phyloP scores from a whole-genome alignment of 2,888 invertebrate species.

The Rhagium mordax region DNA sequence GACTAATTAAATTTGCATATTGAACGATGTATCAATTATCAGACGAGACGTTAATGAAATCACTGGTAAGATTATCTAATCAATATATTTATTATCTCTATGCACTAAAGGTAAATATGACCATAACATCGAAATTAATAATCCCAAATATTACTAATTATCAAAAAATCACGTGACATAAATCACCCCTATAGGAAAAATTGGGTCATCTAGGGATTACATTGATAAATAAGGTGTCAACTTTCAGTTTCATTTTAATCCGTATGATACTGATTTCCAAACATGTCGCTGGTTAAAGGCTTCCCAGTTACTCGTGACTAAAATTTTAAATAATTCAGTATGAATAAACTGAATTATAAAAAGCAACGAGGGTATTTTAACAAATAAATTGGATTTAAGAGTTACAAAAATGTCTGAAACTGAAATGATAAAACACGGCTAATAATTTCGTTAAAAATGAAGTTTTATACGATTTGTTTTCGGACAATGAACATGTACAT shows the following conservation, averaged over 20 bases:
- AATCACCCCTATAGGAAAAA: constrained; percentile 1
- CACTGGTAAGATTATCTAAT: background rate
- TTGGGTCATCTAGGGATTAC: background rate
- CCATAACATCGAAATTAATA: background rate
- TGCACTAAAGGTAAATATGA: background rate
- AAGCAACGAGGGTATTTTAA: too few relatives aligned
- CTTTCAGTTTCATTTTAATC: constrained; percentile 1
- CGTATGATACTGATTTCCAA: background rate
- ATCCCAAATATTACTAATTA: background rate
- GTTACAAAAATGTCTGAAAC: too few relatives aligned
- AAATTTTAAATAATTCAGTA: too few relatives aligned
- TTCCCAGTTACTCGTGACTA: background rate
- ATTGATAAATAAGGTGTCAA: constrained; percentile 18
- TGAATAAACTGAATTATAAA: too few relatives aligned
- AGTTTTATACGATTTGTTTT: too few relatives aligned
- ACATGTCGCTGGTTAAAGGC: background rate
- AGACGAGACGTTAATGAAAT: background rate
- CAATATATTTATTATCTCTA: background rate
- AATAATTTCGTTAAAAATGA: too few relatives aligned
- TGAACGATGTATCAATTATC: background rate
- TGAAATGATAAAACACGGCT: too few relatives aligned
- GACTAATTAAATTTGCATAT: too few relatives aligned
- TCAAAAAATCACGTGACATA: background rate
- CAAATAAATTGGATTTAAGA: too few relatives aligned
- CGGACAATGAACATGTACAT: too few relatives aligned